Evolutionary conservation across 1,140 invertebrate genomes (phyloP), one percentile per base, ranked within the genome.

Genomic region (Helicorthomorpha holstii): DNA sequence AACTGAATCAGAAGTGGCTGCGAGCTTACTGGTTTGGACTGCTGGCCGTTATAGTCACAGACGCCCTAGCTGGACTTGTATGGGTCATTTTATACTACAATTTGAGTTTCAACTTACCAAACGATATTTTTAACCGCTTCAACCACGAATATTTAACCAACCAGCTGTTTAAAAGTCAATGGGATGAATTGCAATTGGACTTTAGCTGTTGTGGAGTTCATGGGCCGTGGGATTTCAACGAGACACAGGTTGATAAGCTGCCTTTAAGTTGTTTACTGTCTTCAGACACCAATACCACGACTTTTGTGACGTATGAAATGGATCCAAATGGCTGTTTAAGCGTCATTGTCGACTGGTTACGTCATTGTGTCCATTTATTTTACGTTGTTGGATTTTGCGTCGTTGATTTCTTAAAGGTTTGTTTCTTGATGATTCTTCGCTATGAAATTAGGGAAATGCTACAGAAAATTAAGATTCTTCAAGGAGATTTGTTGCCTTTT

Each of bases 361-460:
- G 79, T 50, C 74, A 80, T 59, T 84, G 81, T 4, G 82, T 82
- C 7, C 84, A 88, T 59, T 69, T 83, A 25, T 73, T 89, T 10
- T 85, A 86, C 59, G 83, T 91, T 21, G 65, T 89, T 45, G 85
- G 85, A 4, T 89, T 86, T 65, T 91, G 86, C 67, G 85, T 91
- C 38, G 82, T 90, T 53, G 81, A 85, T 51, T 90, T 90, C 68
- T 74, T 88, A 45, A 91, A 91, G 68, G 70, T 89, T 57, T 89
- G 84, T 70, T 91, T 90, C 71, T 75, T 89, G 27, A 85, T 83
- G 25, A 89, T 91, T 59, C 71, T 91, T 29, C 67, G 73, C 54
- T 85, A 85, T 67, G 83, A 87, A 69, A 85, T 87, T 58, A 73
- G 80, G 48, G 85, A 88, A 63, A 88, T 88, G 85, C 86, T 91